These are phyloP conservation scores for Leptestheria dahalacensis DNA, from an alignment of 1,140 invertebrate genomes.

Conservation along the genomic window DNA sequence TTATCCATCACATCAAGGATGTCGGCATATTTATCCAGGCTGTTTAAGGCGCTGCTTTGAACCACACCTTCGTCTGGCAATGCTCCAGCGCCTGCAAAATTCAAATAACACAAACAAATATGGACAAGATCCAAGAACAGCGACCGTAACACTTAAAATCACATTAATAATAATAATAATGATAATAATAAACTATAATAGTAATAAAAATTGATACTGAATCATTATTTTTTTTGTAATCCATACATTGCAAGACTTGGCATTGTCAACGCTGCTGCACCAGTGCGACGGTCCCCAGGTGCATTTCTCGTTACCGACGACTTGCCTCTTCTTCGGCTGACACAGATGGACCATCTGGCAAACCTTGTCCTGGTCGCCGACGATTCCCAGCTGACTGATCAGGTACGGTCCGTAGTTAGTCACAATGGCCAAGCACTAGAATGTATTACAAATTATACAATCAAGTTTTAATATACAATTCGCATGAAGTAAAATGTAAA, in stretches of 20 bases:
- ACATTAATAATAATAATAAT: background rate
- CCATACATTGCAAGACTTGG: constrained; percentile 38
- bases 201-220: background rate
- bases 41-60: constrained; percentile 8
- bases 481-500: constrained; percentile 40
- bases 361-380: constrained; percentile 36
- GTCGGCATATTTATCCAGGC: too few relatives aligned
- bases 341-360: constrained; percentile 41
- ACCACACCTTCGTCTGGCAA: constrained; percentile 10
- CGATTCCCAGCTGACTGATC: constrained; percentile 37
- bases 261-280: constrained; percentile 26
- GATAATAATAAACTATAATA: background rate
- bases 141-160: background rate
- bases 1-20: too few relatives aligned
- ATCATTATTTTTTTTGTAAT: background rate
- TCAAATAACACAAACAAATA: background rate
- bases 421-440: constrained; percentile 43
- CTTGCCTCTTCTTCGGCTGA: constrained; percentile 16
- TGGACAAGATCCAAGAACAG: background rate
- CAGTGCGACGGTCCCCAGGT: constrained; percentile 24
- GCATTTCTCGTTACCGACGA: constrained; percentile 23
- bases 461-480: constrained; percentile 20
- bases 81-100: constrained; percentile 7
- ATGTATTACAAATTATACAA: background rate
- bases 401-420: constrained; percentile 46